These are phyloP conservation scores for Alca torda DNA, from an alignment of 2,797 vertebrate species.

Conservation along the genomic window DNA sequence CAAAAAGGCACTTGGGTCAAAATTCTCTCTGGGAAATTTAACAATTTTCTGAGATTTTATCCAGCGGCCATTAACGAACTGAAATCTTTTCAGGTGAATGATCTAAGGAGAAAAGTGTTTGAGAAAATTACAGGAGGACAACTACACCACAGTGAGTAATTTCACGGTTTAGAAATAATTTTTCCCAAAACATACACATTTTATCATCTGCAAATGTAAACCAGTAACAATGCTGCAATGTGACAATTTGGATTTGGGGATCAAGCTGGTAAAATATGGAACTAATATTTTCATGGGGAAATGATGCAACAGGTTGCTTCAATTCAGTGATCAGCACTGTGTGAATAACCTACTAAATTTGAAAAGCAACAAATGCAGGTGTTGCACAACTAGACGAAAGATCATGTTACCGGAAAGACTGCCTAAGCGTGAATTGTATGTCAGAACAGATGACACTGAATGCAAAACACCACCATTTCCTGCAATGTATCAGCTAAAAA, in stretches of 20 bases:
- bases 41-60: slow-evolving; percentile 99
- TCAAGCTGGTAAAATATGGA: not conserved
- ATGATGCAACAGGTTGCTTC: not conserved
- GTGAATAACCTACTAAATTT: not conserved
- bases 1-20: slow-evolving; percentile 95
- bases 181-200: not conserved
- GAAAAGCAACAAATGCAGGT: not conserved
- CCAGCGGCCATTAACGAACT: slow-evolving; percentile 98
- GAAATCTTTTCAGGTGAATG: slow-evolving; percentile 97
- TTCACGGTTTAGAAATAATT: not conserved
- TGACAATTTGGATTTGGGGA: not conserved
- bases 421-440: not conserved
- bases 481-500: not conserved
- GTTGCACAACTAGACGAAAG: not conserved
- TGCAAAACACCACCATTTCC: not conserved
- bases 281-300: not conserved
- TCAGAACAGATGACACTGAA: not conserved
- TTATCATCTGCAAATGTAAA: not conserved
- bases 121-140: not conserved
- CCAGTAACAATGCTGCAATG: not conserved
- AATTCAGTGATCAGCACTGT: not conserved
- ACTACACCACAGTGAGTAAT: not conserved
- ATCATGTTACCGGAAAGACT: not conserved
- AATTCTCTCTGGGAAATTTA: slow-evolving; percentile 91
- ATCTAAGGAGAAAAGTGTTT: slow-evolving; percentile 79